A percentile compares a stretch with the other conserved stretches of the same genome.
Evolutionary conservation across 2,888 invertebrate species (phyloP).

Genomic region (Melikaiella ostensackeni): DNA sequence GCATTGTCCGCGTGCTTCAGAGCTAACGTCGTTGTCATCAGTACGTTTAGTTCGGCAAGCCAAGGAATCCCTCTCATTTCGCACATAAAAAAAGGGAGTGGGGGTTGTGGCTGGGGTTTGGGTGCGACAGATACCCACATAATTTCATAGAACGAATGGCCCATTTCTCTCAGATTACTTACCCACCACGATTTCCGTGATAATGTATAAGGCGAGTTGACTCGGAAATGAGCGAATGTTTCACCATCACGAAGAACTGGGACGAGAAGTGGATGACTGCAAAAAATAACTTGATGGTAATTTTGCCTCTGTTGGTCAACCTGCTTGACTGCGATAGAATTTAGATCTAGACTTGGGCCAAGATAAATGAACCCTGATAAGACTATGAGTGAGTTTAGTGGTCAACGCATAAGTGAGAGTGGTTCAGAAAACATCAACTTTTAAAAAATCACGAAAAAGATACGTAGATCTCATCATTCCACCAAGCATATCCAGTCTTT

Average conservation of each 20-base stretch:
- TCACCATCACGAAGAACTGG: conserved; percentile 13
- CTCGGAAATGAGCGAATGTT: conserved; percentile 30
- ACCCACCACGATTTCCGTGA: conserved; percentile 10
- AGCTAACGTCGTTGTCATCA: conserved; percentile 26
- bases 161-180: conserved; percentile 33
- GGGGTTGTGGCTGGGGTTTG: too few species aligned
- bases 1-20: neutral
- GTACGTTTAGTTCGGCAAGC: conserved; percentile 26
- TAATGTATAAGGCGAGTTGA: conserved; percentile 17
- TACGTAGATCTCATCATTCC: too few species aligned
- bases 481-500: too few species aligned
- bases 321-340: neutral
- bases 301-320: neutral
- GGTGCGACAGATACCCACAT: conserved; percentile 26
- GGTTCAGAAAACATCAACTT: too few species aligned
- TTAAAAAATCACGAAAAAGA: too few species aligned
- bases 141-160: conserved; percentile 25
- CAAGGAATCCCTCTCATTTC: too few species aligned
- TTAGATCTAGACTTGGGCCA: neutral
- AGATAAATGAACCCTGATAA: neutral
- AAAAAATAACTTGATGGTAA: conserved; percentile 14
- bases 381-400: neutral
- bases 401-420: neutral
- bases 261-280: neutral
- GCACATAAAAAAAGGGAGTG: too few species aligned